These are phyloP conservation scores for Natrix natrix DNA, from an alignment of 2,797 vertebrate genomes.

Conservation along the genomic window DNA sequence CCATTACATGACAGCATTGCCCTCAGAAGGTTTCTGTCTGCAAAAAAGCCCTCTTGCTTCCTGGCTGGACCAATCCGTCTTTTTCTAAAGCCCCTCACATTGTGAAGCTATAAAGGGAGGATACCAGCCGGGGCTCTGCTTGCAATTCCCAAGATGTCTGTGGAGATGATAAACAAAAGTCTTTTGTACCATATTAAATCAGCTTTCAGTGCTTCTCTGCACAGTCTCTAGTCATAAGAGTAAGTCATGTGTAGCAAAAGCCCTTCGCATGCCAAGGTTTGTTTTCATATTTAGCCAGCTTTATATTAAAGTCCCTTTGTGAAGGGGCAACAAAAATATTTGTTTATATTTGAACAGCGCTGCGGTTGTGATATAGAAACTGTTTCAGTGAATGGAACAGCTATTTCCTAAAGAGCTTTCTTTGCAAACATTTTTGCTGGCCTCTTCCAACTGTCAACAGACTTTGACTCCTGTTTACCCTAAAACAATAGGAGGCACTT, in stretches of 20 bases:
- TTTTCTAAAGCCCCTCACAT: slow-evolving; percentile 64
- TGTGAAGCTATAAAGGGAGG: slow-evolving; percentile 61
- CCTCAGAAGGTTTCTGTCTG: slow-evolving; percentile 45
- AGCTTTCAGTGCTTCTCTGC: slow-evolving; percentile 73
- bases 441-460: slow-evolving; percentile 69
- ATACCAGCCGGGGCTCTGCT: slow-evolving; percentile 64
- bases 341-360: slow-evolving; percentile 76
- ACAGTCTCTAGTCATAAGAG: slow-evolving; percentile 72
- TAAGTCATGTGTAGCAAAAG: slow-evolving; percentile 77
- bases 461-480: slow-evolving; percentile 72
- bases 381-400: slow-evolving; percentile 66
- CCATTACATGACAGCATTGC: background rate
- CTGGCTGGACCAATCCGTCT: slow-evolving; percentile 39
- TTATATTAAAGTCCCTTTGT: slow-evolving; percentile 73
- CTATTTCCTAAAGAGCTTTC: slow-evolving; percentile 69
- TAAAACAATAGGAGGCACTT: slow-evolving; percentile 74
- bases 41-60: slow-evolving; percentile 57
- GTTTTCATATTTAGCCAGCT: slow-evolving; percentile 75
- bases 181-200: slow-evolving; percentile 79
- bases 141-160: slow-evolving; percentile 73
- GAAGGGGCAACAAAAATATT: slow-evolving; percentile 77
- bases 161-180: slow-evolving; percentile 77
- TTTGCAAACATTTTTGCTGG: slow-evolving; percentile 67
- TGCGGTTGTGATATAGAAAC: slow-evolving; percentile 70
- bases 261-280: slow-evolving; percentile 75